These are phyloP conservation scores for Oryzias celebensis DNA, from an alignment of 2,113 vertebrate genomes.

Conservation along the genomic window DNA sequence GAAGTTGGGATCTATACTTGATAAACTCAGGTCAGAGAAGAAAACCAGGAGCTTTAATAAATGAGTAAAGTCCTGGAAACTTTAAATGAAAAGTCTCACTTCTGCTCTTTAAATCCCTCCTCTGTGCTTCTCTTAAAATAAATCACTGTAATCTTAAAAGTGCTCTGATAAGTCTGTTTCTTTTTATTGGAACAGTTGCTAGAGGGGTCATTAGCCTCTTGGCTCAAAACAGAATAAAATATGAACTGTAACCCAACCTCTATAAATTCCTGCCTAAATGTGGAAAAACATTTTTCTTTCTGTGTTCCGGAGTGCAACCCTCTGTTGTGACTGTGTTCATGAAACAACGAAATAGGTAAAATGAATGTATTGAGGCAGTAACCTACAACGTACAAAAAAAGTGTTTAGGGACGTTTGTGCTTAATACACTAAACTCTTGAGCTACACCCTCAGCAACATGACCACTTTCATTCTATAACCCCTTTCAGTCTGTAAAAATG, in stretches of 20 bases:
- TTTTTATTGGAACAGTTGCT: neutral
- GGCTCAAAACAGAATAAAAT: neutral
- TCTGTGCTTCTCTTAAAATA: neutral
- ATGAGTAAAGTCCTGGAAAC: conserved; percentile 1
- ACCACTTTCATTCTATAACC: no score
- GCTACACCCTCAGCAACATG: no score
- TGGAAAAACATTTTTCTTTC: no score
- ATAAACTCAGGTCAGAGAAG: conserved; percentile 13
- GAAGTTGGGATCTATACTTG: neutral
- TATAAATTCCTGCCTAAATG: no score
- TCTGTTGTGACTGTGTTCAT: no score
- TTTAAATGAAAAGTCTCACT: neutral
- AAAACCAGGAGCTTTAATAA: conserved; percentile 10
- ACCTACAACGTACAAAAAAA: no score
- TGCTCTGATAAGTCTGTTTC: conserved; percentile 4
- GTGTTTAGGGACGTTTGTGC: no score
- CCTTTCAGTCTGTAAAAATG: no score
- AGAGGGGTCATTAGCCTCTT: neutral
- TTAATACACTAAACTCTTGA: no score
- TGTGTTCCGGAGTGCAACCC: no score
- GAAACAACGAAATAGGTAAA: no score
- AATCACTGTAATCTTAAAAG: conserved; percentile 1
- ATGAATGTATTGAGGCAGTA: no score
- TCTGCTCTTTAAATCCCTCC: neutral
- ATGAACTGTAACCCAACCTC: neutral